Evolutionary conservation across 2,113 vertebrate species (phyloP).

Genomic region (Indicator maculatus): DNA sequence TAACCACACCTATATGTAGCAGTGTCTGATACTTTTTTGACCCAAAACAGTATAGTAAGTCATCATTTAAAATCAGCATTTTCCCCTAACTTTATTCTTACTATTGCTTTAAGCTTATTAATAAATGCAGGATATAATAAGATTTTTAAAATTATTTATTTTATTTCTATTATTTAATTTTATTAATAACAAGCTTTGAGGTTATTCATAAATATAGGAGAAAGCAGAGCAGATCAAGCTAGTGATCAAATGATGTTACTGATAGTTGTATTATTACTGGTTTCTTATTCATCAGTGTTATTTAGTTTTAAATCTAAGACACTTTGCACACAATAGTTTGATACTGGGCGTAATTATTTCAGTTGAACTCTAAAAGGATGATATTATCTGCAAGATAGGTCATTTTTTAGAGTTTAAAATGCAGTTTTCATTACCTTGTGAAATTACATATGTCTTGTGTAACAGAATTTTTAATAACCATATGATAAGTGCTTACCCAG

Average conservation of each 20-base stretch:
- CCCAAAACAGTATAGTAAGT: not conserved
- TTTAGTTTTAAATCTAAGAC: not conserved
- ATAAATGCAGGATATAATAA: no score
- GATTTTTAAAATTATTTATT: no score
- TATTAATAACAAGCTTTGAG: no score
- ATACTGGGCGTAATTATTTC: not conserved
- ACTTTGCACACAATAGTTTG: not conserved
- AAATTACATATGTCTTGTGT: not conserved
- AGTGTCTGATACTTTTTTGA: not conserved
- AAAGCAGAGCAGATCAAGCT: not conserved
- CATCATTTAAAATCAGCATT: not conserved
- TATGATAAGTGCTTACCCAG: not conserved
- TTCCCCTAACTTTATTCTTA: not conserved
- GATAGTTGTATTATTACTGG: not conserved
- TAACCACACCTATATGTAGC: not conserved
- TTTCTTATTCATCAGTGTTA: not conserved
- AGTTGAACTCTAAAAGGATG: not conserved
- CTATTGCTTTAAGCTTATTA: not conserved
- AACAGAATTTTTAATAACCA: not conserved
- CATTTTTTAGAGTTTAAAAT: not conserved
- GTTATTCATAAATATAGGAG: not conserved
- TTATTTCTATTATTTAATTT: no score
- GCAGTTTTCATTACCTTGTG: not conserved
- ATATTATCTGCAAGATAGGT: not conserved
- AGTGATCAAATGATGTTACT: not conserved